A percentile compares a stretch with the other conserved stretches of the same genome.
Conservation (phyloP, 2,797 vertebrate species). For the Balearica regulorum region DNA sequence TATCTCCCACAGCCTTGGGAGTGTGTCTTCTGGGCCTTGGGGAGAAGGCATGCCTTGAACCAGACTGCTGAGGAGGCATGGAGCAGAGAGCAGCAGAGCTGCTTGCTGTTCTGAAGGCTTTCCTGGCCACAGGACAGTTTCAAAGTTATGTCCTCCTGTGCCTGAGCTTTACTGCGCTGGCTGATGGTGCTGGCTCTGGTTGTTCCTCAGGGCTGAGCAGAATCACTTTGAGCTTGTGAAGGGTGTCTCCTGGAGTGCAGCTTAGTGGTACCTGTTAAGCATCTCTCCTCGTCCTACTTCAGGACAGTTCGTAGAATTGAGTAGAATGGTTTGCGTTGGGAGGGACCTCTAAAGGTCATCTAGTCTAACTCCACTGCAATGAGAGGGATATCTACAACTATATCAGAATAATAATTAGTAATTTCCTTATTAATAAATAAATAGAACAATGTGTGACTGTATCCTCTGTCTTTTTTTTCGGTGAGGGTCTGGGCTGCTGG, state of each 20-base stretch:
- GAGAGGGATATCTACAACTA: not conserved
- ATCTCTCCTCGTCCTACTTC: not conserved
- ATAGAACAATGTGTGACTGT: too few species aligned
- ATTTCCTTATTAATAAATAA: not conserved
- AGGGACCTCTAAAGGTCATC: not conserved
- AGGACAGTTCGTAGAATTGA: not conserved
- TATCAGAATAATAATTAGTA: not conserved
- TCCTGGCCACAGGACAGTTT: too few species aligned
- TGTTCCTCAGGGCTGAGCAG: not conserved
- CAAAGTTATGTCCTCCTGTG: not conserved
- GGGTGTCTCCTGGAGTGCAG: too few species aligned
- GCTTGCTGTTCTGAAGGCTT: too few species aligned
- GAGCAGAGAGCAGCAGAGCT: not conserved
- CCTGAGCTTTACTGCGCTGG: not conserved
- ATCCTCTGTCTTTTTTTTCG: too few species aligned
- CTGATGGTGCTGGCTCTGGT: not conserved
- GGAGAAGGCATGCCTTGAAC: too few species aligned
- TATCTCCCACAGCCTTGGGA: too few species aligned
- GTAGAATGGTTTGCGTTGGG: not conserved
- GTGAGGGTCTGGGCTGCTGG: not conserved
- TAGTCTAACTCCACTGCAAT: rapidly evolving
- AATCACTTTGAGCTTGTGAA: not conserved
- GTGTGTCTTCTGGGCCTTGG: too few species aligned
- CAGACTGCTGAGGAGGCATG: too few species aligned
- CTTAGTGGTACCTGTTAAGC: too few species aligned